These are phyloP conservation scores for Drosophila robusta DNA, from an alignment of 2,888 invertebrate species.

Conservation along the genomic window DNA sequence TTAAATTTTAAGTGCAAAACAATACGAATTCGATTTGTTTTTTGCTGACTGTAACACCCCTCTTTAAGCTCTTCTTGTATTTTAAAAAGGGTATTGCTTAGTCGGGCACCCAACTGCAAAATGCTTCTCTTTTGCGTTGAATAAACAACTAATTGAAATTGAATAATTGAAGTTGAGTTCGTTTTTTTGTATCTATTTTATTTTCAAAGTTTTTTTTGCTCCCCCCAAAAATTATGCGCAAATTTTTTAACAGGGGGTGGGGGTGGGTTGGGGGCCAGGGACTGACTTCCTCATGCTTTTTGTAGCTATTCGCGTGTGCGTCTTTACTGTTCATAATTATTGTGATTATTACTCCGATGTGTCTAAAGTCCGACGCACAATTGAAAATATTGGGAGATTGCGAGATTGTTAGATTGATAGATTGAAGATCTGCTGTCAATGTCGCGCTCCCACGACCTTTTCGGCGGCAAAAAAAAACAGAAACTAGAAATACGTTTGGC, in stretches of 20 bases:
- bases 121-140: constrained; percentile 8
- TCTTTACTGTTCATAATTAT: constrained; percentile 22
- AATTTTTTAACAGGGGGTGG: neutral
- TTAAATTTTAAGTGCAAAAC: no score
- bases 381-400: neutral
- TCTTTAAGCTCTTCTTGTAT: neutral
- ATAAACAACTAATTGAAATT: constrained; percentile 59
- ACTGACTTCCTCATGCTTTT: constrained; percentile 49
- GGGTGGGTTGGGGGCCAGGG: neutral
- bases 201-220: constrained; percentile 5
- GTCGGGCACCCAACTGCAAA: neutral
- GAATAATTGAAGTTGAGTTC: constrained; percentile 33
- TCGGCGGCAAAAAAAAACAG: constrained; percentile 10
- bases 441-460: constrained; percentile 71
- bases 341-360: constrained; percentile 20
- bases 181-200: constrained; percentile 11
- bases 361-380: constrained; percentile 22
- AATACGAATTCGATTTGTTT: no score
- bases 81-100: neutral
- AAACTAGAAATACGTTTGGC: constrained; percentile 30
- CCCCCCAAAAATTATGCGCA: constrained; percentile 10
- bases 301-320: neutral
- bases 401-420: constrained; percentile 4
- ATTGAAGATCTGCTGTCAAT: constrained; percentile 54
- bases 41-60: no score